Base-by-base conservation (phyloP, 2,797 vertebrate species). In the Sternotherus odoratus region DNA sequence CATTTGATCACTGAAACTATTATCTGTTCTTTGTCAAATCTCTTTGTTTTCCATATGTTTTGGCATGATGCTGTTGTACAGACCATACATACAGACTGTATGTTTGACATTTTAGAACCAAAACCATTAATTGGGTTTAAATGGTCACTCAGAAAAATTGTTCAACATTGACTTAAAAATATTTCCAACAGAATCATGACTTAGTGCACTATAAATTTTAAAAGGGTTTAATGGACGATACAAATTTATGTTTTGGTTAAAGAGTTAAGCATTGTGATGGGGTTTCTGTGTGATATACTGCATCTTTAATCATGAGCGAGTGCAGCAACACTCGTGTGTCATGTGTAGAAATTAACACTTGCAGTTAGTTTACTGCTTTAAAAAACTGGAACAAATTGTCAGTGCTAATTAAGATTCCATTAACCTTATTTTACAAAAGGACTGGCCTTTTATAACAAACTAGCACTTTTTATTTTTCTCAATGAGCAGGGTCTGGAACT, bases 401-500 rank as follows among this genome's bases (percentile, higher is more conserved):
- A 97, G 93, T 96, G 95, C 97, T 98, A 95, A 98, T 83, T 98
- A 97, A 97, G 94, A 97, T 97, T 98, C 98, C 98, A 95, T 97
- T 98, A 98, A 98, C 94, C 96, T 97, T 97, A 97, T 96, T 97
- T 97, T 97, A 94, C 95, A 87, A 91, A 97, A 97, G 93, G 93
- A 97, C 91, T 97, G 97, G 97, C 98, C 97, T 98, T 98, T 98
- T 98, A 96, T 98, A 98, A 98, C 98, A 96, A 98, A 98, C 98
- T 97, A 98, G 98, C 97, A 96, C 97, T 98, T 98, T 98, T 98
- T 98, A 98, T 98, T 96, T 97, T 95, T 98, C 98, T 98, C 98
- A 98, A 98, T 98, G 98, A 98, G 97, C 97, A 99, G 99, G 99
- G 98, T 99, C 99, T 95, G 99, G 99, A 98, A 99, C 99, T 96